Evolutionary conservation across 2,888 invertebrate genomes (phyloP).

Genomic region (Ormyrus nitidulus): DNA sequence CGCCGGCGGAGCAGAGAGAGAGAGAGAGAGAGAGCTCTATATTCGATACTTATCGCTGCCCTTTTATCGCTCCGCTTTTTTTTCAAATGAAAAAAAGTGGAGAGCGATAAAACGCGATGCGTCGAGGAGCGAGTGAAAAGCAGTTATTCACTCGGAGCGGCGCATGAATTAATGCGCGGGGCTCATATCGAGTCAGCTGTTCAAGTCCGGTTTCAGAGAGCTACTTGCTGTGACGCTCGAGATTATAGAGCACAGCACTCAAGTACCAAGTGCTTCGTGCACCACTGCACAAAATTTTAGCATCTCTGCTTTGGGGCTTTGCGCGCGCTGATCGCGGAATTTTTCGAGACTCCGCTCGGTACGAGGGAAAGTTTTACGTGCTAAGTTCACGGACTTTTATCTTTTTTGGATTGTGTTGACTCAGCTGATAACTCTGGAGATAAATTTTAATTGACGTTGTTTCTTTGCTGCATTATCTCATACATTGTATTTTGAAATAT

Average conservation of each 20-base stretch:
- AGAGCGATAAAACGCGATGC: neutral
- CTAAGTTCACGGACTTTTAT: too few relatives aligned
- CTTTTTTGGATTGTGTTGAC: too few relatives aligned
- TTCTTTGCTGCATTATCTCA: too few relatives aligned
- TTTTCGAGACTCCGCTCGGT: too few relatives aligned
- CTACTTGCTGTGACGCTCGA: neutral
- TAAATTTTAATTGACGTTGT: too few relatives aligned
- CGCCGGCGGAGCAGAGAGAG: neutral
- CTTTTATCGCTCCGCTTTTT: neutral
- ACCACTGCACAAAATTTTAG: neutral
- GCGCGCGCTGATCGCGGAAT: too few relatives aligned
- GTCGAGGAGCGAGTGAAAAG: neutral
- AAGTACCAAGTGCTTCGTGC: conserved; percentile 3
- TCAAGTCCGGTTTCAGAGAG: conserved; percentile 29
- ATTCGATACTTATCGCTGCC: neutral
- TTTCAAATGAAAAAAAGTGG: conserved; percentile 11
- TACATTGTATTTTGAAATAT: too few relatives aligned
- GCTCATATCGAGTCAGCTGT: conserved; percentile 29
- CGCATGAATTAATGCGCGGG: conserved; percentile 6
- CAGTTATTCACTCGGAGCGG: neutral
- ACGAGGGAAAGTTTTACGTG: too few relatives aligned
- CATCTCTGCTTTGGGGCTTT: neutral
- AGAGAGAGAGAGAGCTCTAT: neutral
- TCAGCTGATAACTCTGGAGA: too few relatives aligned
- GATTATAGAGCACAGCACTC: neutral